Base-by-base conservation (phyloP, 1,140 invertebrate genomes). In the Ceratosolen fusciceps region DNA sequence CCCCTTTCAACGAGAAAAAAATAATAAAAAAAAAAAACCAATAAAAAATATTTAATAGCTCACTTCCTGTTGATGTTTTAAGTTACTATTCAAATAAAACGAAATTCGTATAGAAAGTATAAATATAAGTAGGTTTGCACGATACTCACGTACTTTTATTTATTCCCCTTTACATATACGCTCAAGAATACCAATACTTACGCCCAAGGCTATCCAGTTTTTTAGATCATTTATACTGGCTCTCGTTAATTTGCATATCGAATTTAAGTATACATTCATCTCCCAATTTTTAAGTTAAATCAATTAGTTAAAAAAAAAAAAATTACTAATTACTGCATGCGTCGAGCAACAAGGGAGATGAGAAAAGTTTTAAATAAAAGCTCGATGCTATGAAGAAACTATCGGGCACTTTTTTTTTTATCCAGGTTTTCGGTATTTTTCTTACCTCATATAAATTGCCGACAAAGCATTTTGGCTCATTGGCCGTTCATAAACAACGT, bases 401-500 rank as follows among this genome's bases (percentile, higher is more conserved):
- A n/a, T n/a, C n/a, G n/a, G n/a, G n/a, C n/a, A n/a, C n/a, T n/a
- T n/a, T n/a, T n/a, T n/a, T n/a, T n/a, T n/a, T n/a, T n/a, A n/a
- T n/a, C n/a, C n/a, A n/a, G n/a, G n/a, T n/a, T n/a, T n/a, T n/a
- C n/a, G n/a, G n/a, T n/a, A n/a, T n/a, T 16, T 31, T 14, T 34
- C 21, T 52, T 54, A 58, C 72, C 39, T 34, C 2, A 12, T 12
- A 0, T 8, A 71, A 78, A 62, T 78, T 78, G 34, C 60, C 71
- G 47, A 19, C n/a, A 43, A 60, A 49, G 3, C 77, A 54, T 65
- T 79, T 79, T 79, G 77, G 70, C 68, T 24, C n/a, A 26, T 12
- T 73, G 77, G 56, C 70, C 58, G 47, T 24, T 29, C 58, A 39
- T 2, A 49, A 10, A 31, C 5, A 58, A 43, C 26, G 29, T 19